Percentiles rank a stretch among this genome's conserved stretches.
These are phyloP conservation scores for Dolichallabes microphthalmus DNA, from an alignment of 2,113 vertebrate species.

Conservation along the genomic window DNA sequence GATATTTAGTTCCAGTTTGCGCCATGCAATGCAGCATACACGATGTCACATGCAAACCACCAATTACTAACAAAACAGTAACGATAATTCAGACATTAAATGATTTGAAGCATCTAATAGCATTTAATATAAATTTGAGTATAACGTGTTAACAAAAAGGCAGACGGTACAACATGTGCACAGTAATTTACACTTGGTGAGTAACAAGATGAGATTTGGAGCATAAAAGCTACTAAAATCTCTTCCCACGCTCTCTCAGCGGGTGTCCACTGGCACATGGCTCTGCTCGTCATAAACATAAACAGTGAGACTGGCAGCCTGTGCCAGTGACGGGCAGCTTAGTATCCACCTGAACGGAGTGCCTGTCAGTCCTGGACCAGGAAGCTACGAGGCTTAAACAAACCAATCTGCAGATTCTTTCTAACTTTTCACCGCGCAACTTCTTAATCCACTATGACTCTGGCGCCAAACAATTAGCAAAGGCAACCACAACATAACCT, in stretches of 20 bases:
- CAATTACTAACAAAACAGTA: background rate
- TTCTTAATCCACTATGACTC: constrained; percentile 16
- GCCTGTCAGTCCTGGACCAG: constrained; percentile 21
- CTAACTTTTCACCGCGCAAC: background rate
- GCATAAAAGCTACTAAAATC: constrained; percentile 46
- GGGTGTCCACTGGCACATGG: constrained; percentile 36
- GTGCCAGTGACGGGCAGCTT: constrained; percentile 18
- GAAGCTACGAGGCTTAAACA: constrained; percentile 20
- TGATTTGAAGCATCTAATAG: background rate
- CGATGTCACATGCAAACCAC: no score
- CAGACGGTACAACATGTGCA: constrained; percentile 29
- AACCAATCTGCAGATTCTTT: constrained; percentile 24
- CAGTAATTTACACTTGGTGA: constrained; percentile 32
- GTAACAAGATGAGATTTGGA: constrained; percentile 31
- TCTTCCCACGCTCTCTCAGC: constrained; percentile 43
- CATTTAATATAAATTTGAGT: background rate
- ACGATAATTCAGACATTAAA: background rate
- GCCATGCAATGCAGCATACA: no score
- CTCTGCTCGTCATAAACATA: constrained; percentile 47
- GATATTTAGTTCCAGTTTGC: no score
- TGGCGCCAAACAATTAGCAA: constrained; percentile 39
- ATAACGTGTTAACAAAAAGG: background rate
- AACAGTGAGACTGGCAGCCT: constrained; percentile 42
- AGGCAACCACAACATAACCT: background rate
- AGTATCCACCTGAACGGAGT: constrained; percentile 25